These are phyloP conservation scores for Drosophila tristis DNA, from an alignment of 1,140 invertebrate species.

Conservation along the genomic window DNA sequence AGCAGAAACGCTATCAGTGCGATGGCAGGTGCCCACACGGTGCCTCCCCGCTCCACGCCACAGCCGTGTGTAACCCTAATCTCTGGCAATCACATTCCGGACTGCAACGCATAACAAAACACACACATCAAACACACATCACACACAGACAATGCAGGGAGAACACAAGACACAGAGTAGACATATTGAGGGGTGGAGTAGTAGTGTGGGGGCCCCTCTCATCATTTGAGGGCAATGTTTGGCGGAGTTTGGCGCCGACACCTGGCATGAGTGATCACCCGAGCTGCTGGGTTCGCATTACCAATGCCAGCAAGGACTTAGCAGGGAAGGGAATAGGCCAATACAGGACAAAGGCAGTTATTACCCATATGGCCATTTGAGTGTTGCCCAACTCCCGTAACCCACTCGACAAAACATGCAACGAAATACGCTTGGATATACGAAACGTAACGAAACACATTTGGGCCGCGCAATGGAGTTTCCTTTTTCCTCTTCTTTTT, in stretches of 20 bases:
- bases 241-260: conserved; percentile 17
- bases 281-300: conserved; percentile 45
- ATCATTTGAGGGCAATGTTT: too few species aligned
- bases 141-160: neutral
- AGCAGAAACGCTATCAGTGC: too few species aligned
- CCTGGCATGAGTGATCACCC: conserved; percentile 51
- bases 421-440: conserved; percentile 9
- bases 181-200: too few species aligned
- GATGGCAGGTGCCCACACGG: too few species aligned
- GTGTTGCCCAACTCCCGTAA: conserved; percentile 33
- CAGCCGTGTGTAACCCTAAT: conserved; percentile 27
- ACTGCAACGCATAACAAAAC: conserved; percentile 43
- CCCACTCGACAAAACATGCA: conserved; percentile 21
- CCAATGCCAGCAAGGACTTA: conserved; percentile 41
- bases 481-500: conserved; percentile 5
- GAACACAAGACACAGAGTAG: too few species aligned
- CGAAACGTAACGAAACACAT: conserved; percentile 32
- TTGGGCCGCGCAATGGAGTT: conserved; percentile 43
- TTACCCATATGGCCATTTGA: conserved; percentile 45
- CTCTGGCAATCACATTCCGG: conserved; percentile 44
- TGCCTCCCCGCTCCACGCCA: too few species aligned
- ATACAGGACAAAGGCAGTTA: conserved; percentile 13
- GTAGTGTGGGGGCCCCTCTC: too few species aligned
- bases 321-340: neutral
- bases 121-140: too few species aligned